Evolutionary conservation across 2,797 vertebrate genomes (phyloP).

Genomic region (Sibirionetta formosa): DNA sequence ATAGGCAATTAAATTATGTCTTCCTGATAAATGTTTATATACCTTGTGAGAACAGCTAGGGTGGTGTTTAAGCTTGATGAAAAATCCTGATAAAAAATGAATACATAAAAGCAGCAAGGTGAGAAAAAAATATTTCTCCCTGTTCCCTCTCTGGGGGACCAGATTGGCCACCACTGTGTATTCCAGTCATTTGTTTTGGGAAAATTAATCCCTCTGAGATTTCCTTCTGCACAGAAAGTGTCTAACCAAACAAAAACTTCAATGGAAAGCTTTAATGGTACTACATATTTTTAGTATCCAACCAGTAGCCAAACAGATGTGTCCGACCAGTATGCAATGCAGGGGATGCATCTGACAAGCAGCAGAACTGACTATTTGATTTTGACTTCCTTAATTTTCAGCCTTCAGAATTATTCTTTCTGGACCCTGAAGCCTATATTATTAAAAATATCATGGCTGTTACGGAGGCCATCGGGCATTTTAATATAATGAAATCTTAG

Average conservation of each 20-base stretch:
- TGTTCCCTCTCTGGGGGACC: background rate
- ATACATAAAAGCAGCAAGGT: background rate
- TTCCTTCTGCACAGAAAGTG: background rate
- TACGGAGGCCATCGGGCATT: background rate
- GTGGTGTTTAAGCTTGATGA: background rate
- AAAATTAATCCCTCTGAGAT: background rate
- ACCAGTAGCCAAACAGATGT: background rate
- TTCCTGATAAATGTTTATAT: background rate
- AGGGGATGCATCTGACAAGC: background rate
- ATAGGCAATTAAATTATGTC: background rate
- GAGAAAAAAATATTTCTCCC: background rate
- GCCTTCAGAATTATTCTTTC: background rate
- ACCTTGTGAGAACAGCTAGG: background rate
- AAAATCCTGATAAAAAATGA: background rate
- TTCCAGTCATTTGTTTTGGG: background rate
- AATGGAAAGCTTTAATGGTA: background rate
- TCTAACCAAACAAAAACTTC: background rate
- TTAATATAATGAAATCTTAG: background rate
- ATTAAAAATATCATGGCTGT: background rate
- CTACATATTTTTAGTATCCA: background rate
- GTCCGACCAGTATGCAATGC: too few species aligned
- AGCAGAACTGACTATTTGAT: background rate
- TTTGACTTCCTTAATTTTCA: background rate
- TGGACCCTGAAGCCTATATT: background rate
- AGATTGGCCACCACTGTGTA: background rate